phyloP scores from a whole-genome alignment of 2,888 invertebrate genomes.

The Drosophila prostipennis region DNA sequence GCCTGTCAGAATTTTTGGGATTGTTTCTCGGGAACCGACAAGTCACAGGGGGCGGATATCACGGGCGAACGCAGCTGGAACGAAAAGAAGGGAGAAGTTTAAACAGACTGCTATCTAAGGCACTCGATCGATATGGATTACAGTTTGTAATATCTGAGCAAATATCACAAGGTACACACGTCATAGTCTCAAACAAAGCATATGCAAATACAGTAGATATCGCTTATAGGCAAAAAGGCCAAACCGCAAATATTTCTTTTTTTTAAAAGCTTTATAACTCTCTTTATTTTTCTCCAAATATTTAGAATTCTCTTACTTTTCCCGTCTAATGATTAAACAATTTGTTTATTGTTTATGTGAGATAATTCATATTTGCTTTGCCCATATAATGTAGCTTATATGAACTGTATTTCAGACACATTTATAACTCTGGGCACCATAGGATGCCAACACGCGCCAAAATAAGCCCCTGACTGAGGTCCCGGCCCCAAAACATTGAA shows the following conservation, averaged over 20 bases:
- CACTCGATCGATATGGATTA: slow-evolving; percentile 33
- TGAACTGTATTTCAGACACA: background rate
- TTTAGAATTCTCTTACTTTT: background rate
- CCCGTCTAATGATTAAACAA: background rate
- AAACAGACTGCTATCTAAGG: slow-evolving; percentile 18
- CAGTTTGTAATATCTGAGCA: slow-evolving; percentile 17
- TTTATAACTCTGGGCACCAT: background rate
- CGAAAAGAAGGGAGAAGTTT: slow-evolving; percentile 39
- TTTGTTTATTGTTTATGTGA: background rate
- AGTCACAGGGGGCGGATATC: slow-evolving; percentile 8
- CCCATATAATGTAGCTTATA: background rate
- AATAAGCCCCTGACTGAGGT: slow-evolving; percentile 32
- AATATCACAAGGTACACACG: slow-evolving; percentile 27
- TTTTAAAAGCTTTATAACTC: background rate
- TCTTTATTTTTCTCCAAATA: no score
- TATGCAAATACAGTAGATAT: slow-evolving; percentile 13
- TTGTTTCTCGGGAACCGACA: slow-evolving; percentile 9
- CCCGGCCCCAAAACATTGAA: slow-evolving; percentile 17
- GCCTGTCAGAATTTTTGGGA: slow-evolving; percentile 13
- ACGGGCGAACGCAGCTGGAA: slow-evolving; percentile 18
- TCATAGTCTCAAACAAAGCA: slow-evolving; percentile 6
- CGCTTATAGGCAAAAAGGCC: no score
- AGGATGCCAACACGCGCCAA: slow-evolving; percentile 23
- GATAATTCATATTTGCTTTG: background rate
- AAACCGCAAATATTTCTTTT: background rate